Percentiles rank a stretch among this genome's conserved stretches.
Conservation (phyloP, 2,888 invertebrate species). For the Geotrupes spiniger region DNA sequence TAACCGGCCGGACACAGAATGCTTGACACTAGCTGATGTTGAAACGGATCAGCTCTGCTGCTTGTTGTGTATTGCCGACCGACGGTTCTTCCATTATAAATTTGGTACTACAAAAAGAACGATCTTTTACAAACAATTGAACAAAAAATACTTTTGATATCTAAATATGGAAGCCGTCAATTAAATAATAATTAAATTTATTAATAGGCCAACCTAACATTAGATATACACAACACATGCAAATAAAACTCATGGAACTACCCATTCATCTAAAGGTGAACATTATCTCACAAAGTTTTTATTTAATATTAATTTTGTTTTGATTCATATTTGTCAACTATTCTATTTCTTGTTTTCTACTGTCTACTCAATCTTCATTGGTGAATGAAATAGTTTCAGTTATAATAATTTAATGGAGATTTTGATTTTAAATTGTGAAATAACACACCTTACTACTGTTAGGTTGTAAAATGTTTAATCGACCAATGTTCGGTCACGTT, state of each 20-base stretch:
- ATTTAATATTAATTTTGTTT: no score
- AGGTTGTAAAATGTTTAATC: no score
- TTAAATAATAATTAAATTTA: no score
- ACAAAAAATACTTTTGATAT: neutral
- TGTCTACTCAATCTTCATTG: no score
- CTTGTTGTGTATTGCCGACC: slow-evolving; percentile 66
- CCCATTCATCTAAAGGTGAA: no score
- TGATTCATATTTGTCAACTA: no score
- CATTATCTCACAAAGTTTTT: no score
- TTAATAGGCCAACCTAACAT: neutral
- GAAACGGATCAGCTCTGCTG: slow-evolving; percentile 78
- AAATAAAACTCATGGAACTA: neutral
- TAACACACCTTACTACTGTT: no score
- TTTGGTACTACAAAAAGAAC: slow-evolving; percentile 65
- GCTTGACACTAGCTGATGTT: slow-evolving; percentile 89
- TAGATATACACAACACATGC: neutral
- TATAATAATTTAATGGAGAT: slow-evolving; percentile 3
- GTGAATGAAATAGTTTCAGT: neutral
- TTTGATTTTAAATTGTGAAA: slow-evolving; percentile 6
- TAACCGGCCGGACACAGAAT: slow-evolving; percentile 88
- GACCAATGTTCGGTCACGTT: no score
- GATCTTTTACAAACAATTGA: neutral
- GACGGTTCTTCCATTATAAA: slow-evolving; percentile 70
- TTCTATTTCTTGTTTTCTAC: no score
- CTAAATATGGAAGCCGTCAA: no score